Evolutionary conservation across 2,888 invertebrate species (phyloP), one percentile per base, ranked within the genome.

Genomic region (Nudaria mundana): DNA sequence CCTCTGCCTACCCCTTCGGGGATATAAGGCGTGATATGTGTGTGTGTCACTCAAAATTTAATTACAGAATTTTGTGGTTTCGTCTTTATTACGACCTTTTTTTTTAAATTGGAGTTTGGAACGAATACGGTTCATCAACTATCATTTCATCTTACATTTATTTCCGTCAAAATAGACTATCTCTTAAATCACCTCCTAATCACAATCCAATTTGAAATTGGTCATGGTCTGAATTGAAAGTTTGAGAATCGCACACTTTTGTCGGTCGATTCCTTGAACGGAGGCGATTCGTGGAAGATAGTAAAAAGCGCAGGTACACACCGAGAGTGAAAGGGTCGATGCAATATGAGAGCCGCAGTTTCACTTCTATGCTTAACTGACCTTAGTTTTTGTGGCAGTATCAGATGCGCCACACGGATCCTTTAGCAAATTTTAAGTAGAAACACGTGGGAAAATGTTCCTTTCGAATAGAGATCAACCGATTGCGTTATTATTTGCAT

Each of bases 311-410:
- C 88, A 88, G 88, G 88, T 88, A 87, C 58, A 71, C 60, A 67
- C 73, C 70, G 86, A 88, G 82, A 88, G 88, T 88, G 88, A 88
- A 88, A 88, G 88, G 88, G 86, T 85, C 88, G 73, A 74, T 83
- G 87, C 88, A 86, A 88, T 83, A 71, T 72, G 87, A 87, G 83
- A 79, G 71, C 75, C 76, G 79, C 71, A 81, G 85, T 82, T 86
- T 84, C 81, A 73, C 76, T 72, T 50, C 45, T n/a, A n/a, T n/a
- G n/a, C n/a, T 52, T 49, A 63, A 69, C 81, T 86, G 86, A 85
- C 87, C 86, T 81, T 78, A 67, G 42, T 82, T 83, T 85, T 86
- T 84, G 76, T 66, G 62, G 56, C 58, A 22, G 63, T 69, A 81
- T 83, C 83, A 76, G 75, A 83, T 83, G 76, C 68, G 66, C 67